Conservation (phyloP, 2,888 invertebrate genomes). For the Danaus chrysippus region DNA sequence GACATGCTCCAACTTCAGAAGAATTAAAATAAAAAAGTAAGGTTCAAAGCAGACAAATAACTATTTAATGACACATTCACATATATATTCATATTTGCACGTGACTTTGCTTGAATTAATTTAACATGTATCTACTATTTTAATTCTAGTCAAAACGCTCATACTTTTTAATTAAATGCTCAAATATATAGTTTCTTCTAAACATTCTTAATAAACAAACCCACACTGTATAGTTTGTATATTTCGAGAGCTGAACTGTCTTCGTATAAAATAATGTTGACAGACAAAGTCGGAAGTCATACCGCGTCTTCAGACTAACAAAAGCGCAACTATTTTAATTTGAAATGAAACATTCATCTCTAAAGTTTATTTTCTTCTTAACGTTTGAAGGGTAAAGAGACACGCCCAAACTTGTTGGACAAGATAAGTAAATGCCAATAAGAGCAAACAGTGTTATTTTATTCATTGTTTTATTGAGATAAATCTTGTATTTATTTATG, state of each 20-base stretch:
- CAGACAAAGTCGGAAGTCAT: too few species aligned
- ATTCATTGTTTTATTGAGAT: neutral
- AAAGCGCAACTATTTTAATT: neutral
- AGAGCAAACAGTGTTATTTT: slow-evolving; percentile 18
- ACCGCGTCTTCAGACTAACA: too few species aligned
- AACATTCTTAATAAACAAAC: too few species aligned
- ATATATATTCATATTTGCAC: too few species aligned
- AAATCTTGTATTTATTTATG: neutral
- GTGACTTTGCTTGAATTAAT: too few species aligned
- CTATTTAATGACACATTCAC: slow-evolving; percentile 9
- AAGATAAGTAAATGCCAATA: slow-evolving; percentile 20
- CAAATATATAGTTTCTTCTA: too few species aligned
- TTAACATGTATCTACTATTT: too few species aligned
- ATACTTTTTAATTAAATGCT: too few species aligned
- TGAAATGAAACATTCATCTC: neutral
- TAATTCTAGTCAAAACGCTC: too few species aligned
- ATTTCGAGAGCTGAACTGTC: too few species aligned
- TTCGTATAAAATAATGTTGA: too few species aligned
- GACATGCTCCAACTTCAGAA: slow-evolving; percentile 20
- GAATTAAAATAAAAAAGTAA: slow-evolving; percentile 20
- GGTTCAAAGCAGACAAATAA: slow-evolving; percentile 19
- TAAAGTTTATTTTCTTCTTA: neutral
- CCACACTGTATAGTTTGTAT: too few species aligned
- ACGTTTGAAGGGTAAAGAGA: slow-evolving; percentile 2
- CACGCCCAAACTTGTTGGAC: slow-evolving; percentile 23